Evolutionary conservation across 1,140 invertebrate species (phyloP).

Genomic region (Ridgeia piscesae): DNA sequence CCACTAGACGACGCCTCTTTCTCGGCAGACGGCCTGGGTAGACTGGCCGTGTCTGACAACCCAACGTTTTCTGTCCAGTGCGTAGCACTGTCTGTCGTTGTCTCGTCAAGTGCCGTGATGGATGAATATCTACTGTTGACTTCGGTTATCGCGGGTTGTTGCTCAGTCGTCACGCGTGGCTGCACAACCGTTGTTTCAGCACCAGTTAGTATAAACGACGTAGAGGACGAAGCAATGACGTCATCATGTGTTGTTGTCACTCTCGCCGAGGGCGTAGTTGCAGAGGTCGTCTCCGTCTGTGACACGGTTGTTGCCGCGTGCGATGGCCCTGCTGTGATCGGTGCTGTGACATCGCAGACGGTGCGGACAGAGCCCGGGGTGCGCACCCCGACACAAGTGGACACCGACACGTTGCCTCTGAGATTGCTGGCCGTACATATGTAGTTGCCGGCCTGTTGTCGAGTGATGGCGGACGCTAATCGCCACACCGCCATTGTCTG

Average conservation of each 20-base stretch:
- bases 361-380: background rate
- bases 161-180: background rate
- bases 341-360: background rate
- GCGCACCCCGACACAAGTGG: background rate
- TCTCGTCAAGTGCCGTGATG: background rate
- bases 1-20: background rate
- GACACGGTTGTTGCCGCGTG: background rate
- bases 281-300: background rate
- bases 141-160: background rate
- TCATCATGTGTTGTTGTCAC: background rate
- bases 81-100: background rate
- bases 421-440: slow-evolving; percentile 20
- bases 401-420: background rate
- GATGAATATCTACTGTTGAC: background rate
- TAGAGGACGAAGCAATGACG: background rate
- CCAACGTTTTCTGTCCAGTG: no score
- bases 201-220: background rate
- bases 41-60: background rate
- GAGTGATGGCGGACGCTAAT: background rate
- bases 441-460: slow-evolving; percentile 24
- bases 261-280: background rate
- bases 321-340: background rate
- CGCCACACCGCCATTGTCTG: slow-evolving; percentile 19
- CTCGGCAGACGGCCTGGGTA: background rate
- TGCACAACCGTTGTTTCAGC: background rate